Conservation (phyloP, 2,888 invertebrate genomes). For the Clanis bilineata region DNA sequence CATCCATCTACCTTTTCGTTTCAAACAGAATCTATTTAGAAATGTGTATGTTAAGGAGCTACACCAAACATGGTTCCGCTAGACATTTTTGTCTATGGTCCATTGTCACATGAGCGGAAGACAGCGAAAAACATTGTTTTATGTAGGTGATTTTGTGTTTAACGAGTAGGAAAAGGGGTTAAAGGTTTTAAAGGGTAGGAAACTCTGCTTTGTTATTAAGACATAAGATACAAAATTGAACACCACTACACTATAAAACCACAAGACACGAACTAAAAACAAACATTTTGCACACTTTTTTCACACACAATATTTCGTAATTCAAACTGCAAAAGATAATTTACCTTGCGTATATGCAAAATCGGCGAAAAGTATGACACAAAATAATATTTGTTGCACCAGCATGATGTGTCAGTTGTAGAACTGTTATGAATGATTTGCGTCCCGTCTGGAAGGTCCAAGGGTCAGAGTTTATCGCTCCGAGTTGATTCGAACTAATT, state of each 20-base stretch:
- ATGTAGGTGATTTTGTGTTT: too few species aligned
- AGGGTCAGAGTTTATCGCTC: conserved; percentile 46
- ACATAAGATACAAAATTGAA: too few species aligned
- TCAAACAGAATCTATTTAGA: too few species aligned
- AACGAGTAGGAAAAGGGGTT: too few species aligned
- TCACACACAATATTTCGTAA: neutral
- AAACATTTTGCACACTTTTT: neutral
- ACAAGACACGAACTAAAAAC: neutral
- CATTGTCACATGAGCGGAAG: too few species aligned
- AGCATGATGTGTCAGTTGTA: conserved; percentile 6
- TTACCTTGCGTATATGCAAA: conserved; percentile 22
- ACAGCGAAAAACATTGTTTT: too few species aligned
- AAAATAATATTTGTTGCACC: conserved; percentile 18
- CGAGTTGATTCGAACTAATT: conserved; percentile 28
- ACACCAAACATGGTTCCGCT: too few species aligned
- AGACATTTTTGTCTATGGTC: too few species aligned
- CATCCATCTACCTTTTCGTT: too few species aligned
- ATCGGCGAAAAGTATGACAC: conserved; percentile 8
- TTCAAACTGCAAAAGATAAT: neutral
- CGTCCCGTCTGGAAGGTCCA: conserved; percentile 29
- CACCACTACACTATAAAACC: neutral
- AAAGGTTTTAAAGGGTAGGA: too few species aligned
- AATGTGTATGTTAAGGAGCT: too few species aligned
- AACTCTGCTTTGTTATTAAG: too few species aligned
- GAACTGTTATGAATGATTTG: conserved; percentile 25